Evolutionary conservation across 2,797 vertebrate species (phyloP).

Genomic region (Megaceryle alcyon): DNA sequence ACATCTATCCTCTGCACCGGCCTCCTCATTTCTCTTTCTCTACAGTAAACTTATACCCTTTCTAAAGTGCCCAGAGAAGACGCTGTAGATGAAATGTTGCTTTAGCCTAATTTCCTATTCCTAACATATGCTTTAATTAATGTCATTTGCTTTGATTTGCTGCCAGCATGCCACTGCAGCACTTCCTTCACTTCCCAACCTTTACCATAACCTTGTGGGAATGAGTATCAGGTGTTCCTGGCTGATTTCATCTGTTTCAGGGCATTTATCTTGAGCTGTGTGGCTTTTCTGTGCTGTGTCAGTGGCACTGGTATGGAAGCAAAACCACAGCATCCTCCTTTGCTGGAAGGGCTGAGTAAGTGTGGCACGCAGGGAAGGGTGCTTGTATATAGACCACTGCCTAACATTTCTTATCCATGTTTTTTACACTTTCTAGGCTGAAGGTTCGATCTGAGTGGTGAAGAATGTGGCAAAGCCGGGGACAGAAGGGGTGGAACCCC

Average conservation of each 20-base stretch:
- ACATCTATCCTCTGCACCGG: slow-evolving; percentile 53
- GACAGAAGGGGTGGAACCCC: not conserved
- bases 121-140: slow-evolving; percentile 65
- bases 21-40: slow-evolving; percentile 69
- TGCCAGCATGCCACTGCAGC: slow-evolving; percentile 54
- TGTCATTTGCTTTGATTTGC: slow-evolving; percentile 65
- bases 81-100: slow-evolving; percentile 49
- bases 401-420: fast-evolving
- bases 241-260: not conserved
- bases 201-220: slow-evolving; percentile 38
- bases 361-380: not conserved
- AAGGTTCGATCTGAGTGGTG: not conserved
- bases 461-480: not conserved
- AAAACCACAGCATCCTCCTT: not conserved
- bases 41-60: slow-evolving; percentile 58
- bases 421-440: not conserved
- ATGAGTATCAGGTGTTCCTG: slow-evolving; percentile 52
- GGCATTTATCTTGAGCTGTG: not conserved
- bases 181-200: slow-evolving; percentile 55
- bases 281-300: not conserved
- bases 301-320: not conserved
- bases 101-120: slow-evolving; percentile 67
- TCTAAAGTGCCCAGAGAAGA: slow-evolving; percentile 50
- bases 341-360: not conserved
- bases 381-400: not conserved